Percentiles rank a stretch among this genome's conserved stretches.
Evolutionary conservation across 2,113 vertebrate species (phyloP).

Genomic region (Isichthys henryi): DNA sequence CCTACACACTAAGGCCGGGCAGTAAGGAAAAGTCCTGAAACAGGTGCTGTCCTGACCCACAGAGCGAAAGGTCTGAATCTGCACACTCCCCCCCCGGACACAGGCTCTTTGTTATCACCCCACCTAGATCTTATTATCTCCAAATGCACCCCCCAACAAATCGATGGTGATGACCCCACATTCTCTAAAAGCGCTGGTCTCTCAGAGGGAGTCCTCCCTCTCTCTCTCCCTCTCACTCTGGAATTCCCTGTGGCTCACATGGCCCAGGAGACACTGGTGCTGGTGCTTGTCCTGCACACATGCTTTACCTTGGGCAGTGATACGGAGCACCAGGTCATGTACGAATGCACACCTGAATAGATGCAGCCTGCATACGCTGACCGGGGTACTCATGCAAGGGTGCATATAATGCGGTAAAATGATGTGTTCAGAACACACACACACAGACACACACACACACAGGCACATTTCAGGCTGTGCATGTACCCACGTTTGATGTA

Average conservation of each 20-base stretch:
- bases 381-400: not conserved
- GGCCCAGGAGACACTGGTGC: slow-evolving; percentile 21
- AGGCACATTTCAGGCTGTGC: slow-evolving; percentile 5
- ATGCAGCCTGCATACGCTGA: not conserved
- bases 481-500: slow-evolving; percentile 17
- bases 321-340: not conserved
- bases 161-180: not conserved
- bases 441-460: slow-evolving; percentile 10
- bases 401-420: not conserved
- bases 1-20: not conserved
- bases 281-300: not conserved
- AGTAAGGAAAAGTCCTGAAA: not conserved
- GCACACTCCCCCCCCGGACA: not conserved
- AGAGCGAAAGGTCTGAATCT: not conserved
- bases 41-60: not conserved
- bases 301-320: not conserved
- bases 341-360: slow-evolving; percentile 12
- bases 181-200: not conserved
- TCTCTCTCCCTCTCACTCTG: slow-evolving; percentile 11
- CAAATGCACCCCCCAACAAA: not conserved
- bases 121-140: not conserved
- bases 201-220: slow-evolving; percentile 7
- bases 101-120: not conserved
- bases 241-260: slow-evolving; percentile 50
- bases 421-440: not conserved